Evolutionary conservation across 2,797 vertebrate genomes (phyloP).

Genomic region (Liasis olivaceus): DNA sequence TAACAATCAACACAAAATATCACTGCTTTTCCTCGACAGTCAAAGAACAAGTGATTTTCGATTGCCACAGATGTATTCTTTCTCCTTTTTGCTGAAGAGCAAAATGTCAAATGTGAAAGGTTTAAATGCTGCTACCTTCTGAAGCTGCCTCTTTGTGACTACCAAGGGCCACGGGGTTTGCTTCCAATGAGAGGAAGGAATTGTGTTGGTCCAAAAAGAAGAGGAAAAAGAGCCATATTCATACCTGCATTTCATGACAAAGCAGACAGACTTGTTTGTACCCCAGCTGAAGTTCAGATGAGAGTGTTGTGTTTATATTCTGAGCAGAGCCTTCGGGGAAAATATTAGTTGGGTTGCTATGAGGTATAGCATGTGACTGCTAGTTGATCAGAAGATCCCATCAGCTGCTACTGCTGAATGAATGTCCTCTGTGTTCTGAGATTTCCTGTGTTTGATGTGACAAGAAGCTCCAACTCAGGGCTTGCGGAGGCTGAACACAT

Average conservation of each 20-base stretch:
- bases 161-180: neutral
- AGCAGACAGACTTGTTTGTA: neutral
- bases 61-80: neutral
- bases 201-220: neutral
- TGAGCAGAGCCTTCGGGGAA: neutral
- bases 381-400: neutral
- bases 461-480: neutral
- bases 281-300: neutral
- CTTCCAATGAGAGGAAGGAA: no score
- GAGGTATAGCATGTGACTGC: neutral
- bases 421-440: neutral
- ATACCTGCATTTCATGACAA: neutral
- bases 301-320: neutral
- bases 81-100: neutral
- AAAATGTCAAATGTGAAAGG: neutral
- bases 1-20: neutral
- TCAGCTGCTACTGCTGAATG: neutral
- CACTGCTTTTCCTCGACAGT: neutral
- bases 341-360: neutral
- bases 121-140: neutral
- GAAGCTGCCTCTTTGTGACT: no score
- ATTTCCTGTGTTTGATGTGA: conserved; percentile 21
- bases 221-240: neutral
- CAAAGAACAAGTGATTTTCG: neutral
- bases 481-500: neutral